phyloP scores from a whole-genome alignment of 2,888 invertebrate species.

The Dendrolimus pini region DNA sequence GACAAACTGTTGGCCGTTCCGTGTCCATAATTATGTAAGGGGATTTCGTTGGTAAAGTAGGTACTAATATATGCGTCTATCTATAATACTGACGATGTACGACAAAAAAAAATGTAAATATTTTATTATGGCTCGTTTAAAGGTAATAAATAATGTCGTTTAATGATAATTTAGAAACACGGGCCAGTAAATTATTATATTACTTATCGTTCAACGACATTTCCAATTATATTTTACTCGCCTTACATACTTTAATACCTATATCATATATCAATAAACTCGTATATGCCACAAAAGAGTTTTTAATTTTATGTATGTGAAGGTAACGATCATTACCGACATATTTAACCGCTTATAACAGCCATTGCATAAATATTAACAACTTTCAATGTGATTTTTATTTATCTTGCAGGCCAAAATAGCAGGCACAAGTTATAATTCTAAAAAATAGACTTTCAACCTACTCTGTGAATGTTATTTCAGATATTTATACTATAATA shows the following conservation, averaged over 20 bases:
- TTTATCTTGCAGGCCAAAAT: no score
- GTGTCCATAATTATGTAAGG: constrained; percentile 21
- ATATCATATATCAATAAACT: constrained; percentile 11
- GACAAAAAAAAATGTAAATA: constrained; percentile 22
- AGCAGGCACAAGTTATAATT: no score
- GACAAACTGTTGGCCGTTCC: constrained; percentile 12
- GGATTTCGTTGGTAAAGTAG: constrained; percentile 15
- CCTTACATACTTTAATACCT: constrained; percentile 15
- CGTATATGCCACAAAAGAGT: background rate
- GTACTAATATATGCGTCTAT: constrained; percentile 21
- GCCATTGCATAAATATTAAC: no score
- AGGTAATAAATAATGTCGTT: constrained; percentile 19
- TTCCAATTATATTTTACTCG: no score
- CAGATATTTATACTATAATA: no score
- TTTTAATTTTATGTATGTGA: background rate
- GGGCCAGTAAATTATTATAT: constrained; percentile 21
- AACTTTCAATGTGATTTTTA: no score
- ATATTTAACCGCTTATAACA: background rate
- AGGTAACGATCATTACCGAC: constrained; percentile 7
- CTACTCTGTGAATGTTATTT: no score
- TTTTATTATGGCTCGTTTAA: constrained; percentile 21
- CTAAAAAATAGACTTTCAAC: no score
- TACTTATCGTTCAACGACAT: constrained; percentile 11
- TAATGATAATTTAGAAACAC: constrained; percentile 13
- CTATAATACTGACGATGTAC: constrained; percentile 20